phyloP scores from a whole-genome alignment of 2,113 vertebrate species.

The Mormyrus iriodes region DNA sequence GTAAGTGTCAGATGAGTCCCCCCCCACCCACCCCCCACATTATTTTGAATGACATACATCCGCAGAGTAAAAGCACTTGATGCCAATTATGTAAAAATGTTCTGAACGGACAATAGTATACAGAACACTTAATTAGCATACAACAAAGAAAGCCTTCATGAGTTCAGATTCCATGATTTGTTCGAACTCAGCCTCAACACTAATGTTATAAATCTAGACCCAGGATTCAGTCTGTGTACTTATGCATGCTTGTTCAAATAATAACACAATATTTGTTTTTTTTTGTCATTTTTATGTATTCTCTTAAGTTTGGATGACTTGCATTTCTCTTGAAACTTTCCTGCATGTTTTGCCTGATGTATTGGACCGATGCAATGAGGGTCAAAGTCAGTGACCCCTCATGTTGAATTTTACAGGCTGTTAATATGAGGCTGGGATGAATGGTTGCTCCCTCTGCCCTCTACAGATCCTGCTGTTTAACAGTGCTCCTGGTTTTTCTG shows the following conservation, averaged over 20 bases:
- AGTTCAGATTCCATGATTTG: slow-evolving; percentile 24
- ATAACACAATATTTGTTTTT: slow-evolving; percentile 13
- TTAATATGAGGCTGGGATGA: slow-evolving; percentile 8
- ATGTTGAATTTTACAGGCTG: not conserved
- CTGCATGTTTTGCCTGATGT: not conserved
- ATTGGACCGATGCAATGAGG: not conserved
- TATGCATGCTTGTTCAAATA: slow-evolving; percentile 18
- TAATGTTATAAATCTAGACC: slow-evolving; percentile 29
- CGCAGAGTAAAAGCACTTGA: slow-evolving; percentile 31
- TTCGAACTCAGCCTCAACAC: slow-evolving; percentile 3
- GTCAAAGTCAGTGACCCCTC: not conserved
- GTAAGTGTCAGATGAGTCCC: slow-evolving; percentile 12
- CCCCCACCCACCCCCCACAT: slow-evolving; percentile 14
- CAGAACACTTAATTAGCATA: slow-evolving; percentile 43
- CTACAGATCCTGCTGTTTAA: not conserved
- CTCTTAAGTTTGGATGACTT: not conserved
- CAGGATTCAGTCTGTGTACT: slow-evolving; percentile 20
- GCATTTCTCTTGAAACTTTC: not conserved
- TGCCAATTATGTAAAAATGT: slow-evolving; percentile 17
- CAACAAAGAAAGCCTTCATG: slow-evolving; percentile 39
- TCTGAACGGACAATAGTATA: slow-evolving; percentile 36
- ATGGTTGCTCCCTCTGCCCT: not conserved
- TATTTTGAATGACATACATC: slow-evolving; percentile 27
- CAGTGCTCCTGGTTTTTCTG: not conserved
- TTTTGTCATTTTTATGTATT: not conserved